Percentiles rank a stretch among this genome's conserved stretches.
phyloP scores from a whole-genome alignment of 2,888 invertebrate genomes.

The Agriopis aurantiaria region DNA sequence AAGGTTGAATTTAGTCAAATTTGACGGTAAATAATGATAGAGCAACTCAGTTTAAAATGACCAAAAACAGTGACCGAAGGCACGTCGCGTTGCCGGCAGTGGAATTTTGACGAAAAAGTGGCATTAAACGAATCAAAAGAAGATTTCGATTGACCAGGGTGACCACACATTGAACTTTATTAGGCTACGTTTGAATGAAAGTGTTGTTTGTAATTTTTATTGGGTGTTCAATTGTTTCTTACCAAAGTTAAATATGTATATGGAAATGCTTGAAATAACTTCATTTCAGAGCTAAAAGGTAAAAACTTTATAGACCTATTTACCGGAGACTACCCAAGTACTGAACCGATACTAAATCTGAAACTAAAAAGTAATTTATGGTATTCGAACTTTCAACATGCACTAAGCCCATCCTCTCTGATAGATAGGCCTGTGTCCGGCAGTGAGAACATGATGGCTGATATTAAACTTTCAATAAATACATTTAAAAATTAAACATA shows the following conservation, averaged over 20 bases:
- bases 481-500: too few species aligned
- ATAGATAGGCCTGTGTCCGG: too few species aligned
- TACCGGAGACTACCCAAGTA: too few species aligned
- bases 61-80: constrained; percentile 2
- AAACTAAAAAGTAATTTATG: too few species aligned
- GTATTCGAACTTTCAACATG: too few species aligned
- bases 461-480: too few species aligned
- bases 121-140: constrained; percentile 1
- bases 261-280: neutral
- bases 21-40: neutral
- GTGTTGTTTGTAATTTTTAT: constrained; percentile 1
- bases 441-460: too few species aligned
- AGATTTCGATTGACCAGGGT: neutral
- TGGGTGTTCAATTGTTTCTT: neutral
- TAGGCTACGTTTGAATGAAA: neutral
- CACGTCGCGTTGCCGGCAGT: neutral
- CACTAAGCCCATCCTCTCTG: too few species aligned
- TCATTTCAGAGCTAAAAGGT: too few species aligned
- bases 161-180: constrained; percentile 4
- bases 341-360: too few species aligned
- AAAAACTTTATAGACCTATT: too few species aligned
- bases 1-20: neutral
- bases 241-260: neutral
- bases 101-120: constrained; percentile 7
- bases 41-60: neutral